Base-by-base conservation (phyloP, 2,113 vertebrate species). In the Semicossyphus pulcher region DNA sequence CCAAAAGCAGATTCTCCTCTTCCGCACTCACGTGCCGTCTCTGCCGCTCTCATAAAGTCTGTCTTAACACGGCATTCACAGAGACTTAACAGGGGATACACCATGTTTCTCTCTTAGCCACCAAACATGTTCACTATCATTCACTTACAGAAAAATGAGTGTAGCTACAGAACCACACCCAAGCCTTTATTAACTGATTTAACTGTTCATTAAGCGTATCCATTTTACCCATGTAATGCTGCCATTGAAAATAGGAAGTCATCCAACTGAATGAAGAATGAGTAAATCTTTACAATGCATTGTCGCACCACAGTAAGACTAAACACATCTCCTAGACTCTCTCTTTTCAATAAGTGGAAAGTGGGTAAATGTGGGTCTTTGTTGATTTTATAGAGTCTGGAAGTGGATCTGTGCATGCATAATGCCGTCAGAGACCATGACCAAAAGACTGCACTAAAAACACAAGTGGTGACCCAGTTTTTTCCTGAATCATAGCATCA, bases 391-490 rank as follows among this genome's bases (percentile, higher is more conserved):
- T 10, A 15, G 37, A 53, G 63, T 71, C 67, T 87, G 66, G 62
- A 60, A 42, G 58, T 41, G 52, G 45, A 62, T 76, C 72, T 70
- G 28, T 62, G 60, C 64, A 69, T 54, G 47, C 66, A 53, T 79
- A 81, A 86, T 79, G 64, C 60, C 67, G 61, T 86, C 76, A 65
- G 44, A 72, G 60, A 72, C 72, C 60, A 28, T 58, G 78, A 85
- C 67, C 29, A 48, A 72, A 63, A 72, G 68, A 80, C 72, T 56
- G 72, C 66, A 52, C 48, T 70, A 66, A 82, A 81, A 81, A 72
- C 39, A 80, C 52, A 57, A 70, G 48, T 42, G 76, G 44, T 90
- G 87, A 91, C 88, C 88, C 80, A 90, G 78, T 83, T 91, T 83
- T 90, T 84, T 61, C 60, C 58, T 25, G 56, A 86, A 62, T 63